phyloP scores from a whole-genome alignment of 1,140 invertebrate genomes.

The Drosophila biarmipes region DNA sequence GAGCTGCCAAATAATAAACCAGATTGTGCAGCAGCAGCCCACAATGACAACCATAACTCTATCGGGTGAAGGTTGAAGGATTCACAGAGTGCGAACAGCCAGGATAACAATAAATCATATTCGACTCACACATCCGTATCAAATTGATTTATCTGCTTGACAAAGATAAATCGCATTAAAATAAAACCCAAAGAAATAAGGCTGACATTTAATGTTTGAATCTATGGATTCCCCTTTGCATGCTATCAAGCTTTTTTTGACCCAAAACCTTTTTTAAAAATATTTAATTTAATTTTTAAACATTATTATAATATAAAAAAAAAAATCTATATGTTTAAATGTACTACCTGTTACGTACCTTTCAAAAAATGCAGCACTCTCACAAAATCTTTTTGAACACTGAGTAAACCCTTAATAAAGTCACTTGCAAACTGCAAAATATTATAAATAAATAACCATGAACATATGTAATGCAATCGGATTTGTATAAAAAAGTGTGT shows the following conservation, averaged over 20 bases:
- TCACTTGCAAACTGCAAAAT: not conserved
- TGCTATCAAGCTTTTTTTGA: not conserved
- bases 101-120: slow-evolving; percentile 39
- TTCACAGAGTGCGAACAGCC: slow-evolving; percentile 11
- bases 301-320: not conserved
- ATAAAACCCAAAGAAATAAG: slow-evolving; percentile 11
- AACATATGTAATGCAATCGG: not conserved
- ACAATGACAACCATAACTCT: not conserved
- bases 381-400: no score
- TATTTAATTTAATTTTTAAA: not conserved
- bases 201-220: not conserved
- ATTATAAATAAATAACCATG: slow-evolving; percentile 1
- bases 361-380: not conserved
- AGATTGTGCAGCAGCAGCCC: slow-evolving; percentile 9
- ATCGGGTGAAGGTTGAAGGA: not conserved
- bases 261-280: not conserved
- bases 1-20: slow-evolving; percentile 28
- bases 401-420: not conserved
- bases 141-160: slow-evolving; percentile 54
- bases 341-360: not conserved
- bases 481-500: slow-evolving; percentile 2
- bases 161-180: slow-evolving; percentile 42
- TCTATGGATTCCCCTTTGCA: not conserved
- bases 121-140: slow-evolving; percentile 19
- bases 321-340: not conserved